A percentile compares a stretch with the other conserved stretches of the same genome.
Conservation (phyloP, 2,113 vertebrate genomes). For the Chloroceryle aenea region DNA sequence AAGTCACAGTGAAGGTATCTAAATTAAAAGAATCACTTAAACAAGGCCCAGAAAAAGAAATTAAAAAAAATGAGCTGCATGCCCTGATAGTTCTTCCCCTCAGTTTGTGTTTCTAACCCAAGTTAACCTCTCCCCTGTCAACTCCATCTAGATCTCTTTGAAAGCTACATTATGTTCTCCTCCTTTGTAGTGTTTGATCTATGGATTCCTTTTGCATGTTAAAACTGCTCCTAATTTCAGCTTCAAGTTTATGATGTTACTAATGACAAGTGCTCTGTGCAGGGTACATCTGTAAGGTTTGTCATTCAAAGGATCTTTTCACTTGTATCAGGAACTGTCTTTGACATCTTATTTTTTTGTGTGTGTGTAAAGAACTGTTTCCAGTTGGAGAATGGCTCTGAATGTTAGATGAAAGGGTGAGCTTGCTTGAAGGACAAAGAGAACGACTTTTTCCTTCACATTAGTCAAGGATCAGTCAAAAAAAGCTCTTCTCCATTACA, state of each 20-base stretch:
- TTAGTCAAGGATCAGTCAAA: conserved; percentile 5
- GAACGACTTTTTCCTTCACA: not conserved
- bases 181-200: conserved; percentile 42
- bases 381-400: not conserved
- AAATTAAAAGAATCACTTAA: not conserved
- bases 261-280: conserved; percentile 37
- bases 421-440: not conserved
- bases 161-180: conserved; percentile 31
- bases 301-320: conserved; percentile 36
- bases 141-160: not conserved
- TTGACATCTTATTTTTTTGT: not conserved
- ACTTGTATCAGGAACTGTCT: conserved; percentile 2
- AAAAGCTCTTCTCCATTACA: conserved; percentile 9
- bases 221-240: conserved; percentile 51
- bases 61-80: not conserved
- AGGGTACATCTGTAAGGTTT: not conserved
- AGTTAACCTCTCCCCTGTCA: conserved; percentile 6
- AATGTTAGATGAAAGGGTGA: conserved; percentile 6
- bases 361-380: not conserved
- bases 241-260: conserved; percentile 23
- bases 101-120: not conserved
- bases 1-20: not conserved
- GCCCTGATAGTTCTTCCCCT: not conserved
- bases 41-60: not conserved
- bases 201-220: conserved; percentile 12